Evolutionary conservation across 2,113 vertebrate species (phyloP).

Genomic region (Tachysurus fulvidraco): DNA sequence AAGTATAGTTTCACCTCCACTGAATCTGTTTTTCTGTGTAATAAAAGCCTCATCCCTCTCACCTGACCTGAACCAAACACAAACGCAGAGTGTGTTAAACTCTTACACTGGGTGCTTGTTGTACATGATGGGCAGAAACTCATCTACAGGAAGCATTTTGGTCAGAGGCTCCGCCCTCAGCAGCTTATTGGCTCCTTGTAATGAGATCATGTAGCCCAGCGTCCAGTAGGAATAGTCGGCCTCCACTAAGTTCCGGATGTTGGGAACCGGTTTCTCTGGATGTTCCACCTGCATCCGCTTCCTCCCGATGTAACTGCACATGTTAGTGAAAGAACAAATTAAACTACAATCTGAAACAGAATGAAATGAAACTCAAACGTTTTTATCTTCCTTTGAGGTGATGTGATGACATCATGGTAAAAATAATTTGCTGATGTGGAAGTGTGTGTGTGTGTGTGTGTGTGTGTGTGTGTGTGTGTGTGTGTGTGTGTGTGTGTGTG

Average conservation of each 20-base stretch:
- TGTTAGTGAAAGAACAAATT: neutral
- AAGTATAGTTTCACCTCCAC: too few species aligned
- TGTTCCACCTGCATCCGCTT: constrained; percentile 86
- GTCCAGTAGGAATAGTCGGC: constrained; percentile 92
- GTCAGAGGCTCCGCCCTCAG: constrained; percentile 78
- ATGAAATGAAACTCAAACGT: neutral
- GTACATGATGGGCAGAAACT: constrained; percentile 89
- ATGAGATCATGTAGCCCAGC: constrained; percentile 80
- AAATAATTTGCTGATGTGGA: neutral
- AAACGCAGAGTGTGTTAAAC: neutral
- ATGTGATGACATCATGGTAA: neutral
- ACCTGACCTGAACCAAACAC: neutral
- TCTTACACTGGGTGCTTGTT: constrained; percentile 90
- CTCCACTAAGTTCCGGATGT: constrained; percentile 83
- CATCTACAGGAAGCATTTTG: constrained; percentile 90
- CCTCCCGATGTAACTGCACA: constrained; percentile 81
- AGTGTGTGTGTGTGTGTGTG: constrained; percentile 20
- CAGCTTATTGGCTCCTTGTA: constrained; percentile 83
- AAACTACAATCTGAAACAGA: neutral
- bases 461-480: constrained; percentile 23
- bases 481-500: constrained; percentile 27
- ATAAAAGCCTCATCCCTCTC: neutral
- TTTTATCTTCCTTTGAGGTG: neutral
- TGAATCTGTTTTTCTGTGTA: too few species aligned
- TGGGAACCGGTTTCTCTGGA: constrained; percentile 79